Percentiles rank a stretch among this genome's conserved stretches.
Evolutionary conservation across 2,888 invertebrate species (phyloP).

Genomic region (Ferrisia virgata): DNA sequence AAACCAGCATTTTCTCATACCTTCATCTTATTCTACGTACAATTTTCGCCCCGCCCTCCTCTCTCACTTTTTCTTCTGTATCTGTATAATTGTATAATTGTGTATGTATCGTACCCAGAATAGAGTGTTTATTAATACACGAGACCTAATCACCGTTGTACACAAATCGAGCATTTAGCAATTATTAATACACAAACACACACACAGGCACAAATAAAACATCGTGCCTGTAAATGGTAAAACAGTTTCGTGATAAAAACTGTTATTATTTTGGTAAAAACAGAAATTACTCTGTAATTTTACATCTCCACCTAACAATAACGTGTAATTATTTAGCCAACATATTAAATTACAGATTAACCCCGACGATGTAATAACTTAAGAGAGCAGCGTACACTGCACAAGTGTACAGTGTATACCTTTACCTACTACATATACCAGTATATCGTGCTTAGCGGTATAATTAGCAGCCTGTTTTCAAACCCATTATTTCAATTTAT

Average conservation of each 20-base stretch:
- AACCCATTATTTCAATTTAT: slow-evolving; percentile 16
- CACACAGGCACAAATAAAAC: too few relatives aligned
- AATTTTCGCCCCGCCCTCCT: too few relatives aligned
- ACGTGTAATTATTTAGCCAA: not conserved
- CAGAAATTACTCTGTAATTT: slow-evolving; percentile 33
- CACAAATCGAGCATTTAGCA: not conserved
- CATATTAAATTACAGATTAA: slow-evolving; percentile 38
- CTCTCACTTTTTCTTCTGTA: too few relatives aligned
- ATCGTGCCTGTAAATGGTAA: not conserved
- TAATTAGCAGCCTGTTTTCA: slow-evolving; percentile 10
- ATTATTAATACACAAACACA: not conserved
- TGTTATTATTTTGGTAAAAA: slow-evolving; percentile 29
- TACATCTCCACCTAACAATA: slow-evolving; percentile 34
- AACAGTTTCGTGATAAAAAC: slow-evolving; percentile 4
- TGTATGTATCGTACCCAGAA: not conserved
- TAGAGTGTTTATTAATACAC: not conserved
- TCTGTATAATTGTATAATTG: too few relatives aligned
- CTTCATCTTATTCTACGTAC: too few relatives aligned
- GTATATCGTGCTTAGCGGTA: not conserved
- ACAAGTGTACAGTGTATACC: too few relatives aligned
- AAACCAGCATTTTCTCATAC: too few relatives aligned
- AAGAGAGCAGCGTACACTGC: too few relatives aligned
- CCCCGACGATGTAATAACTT: slow-evolving; percentile 10
- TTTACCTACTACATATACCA: too few relatives aligned
- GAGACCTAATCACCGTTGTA: not conserved